Base-by-base conservation (phyloP, 1,140 invertebrate species). In the Drosophila ercepeae region DNA sequence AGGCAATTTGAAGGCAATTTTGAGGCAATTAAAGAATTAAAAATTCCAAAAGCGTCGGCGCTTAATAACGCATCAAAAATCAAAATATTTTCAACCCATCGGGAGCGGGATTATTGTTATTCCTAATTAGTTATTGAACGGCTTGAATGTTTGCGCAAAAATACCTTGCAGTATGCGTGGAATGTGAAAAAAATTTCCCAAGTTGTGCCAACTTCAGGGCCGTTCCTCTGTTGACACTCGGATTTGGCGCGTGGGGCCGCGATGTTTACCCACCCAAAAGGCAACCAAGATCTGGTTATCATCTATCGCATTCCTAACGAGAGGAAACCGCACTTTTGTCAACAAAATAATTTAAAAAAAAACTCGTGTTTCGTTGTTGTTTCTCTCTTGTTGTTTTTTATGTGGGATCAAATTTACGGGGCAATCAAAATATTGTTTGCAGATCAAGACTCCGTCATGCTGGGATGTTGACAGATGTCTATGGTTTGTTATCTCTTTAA, bases 41-140 rank as follows among this genome's bases (percentile, higher is more conserved):
- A 71, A 78, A 83, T 83, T 84, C 78, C 70, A 65, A 83, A 71
- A 75, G 55, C 75, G 70, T 83, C 42, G 53, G 59, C 79, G 78
- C 78, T 82, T 81, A 82, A 81, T 74, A 82, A 83, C 59, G 61
- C 79, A 83, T 83, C 79, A 71, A 84, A 84, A 82, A 81, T 71
- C 65, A 71, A 70, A 70, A 70, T 69, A 68, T 50, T 39, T n/a
- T n/a, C n/a, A n/a, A n/a, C n/a, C n/a, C n/a, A n/a, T n/a, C n/a
- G n/a, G n/a, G n/a, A n/a, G 58, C 51, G 49, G 64, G 52, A 74
- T 69, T 34, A 34, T 59, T 82, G 39, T 76, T 44, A 61, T 61
- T 78, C 46, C 65, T 82, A 78, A 83, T 83, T 83, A 78, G 74
- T 75, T 83, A 78, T 78, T 75, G 63, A 27, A 44, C 52, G 19